Evolutionary conservation across 2,113 vertebrate genomes (phyloP), one percentile per base, ranked within the genome.

Genomic region (Alexandromys fortis): DNA sequence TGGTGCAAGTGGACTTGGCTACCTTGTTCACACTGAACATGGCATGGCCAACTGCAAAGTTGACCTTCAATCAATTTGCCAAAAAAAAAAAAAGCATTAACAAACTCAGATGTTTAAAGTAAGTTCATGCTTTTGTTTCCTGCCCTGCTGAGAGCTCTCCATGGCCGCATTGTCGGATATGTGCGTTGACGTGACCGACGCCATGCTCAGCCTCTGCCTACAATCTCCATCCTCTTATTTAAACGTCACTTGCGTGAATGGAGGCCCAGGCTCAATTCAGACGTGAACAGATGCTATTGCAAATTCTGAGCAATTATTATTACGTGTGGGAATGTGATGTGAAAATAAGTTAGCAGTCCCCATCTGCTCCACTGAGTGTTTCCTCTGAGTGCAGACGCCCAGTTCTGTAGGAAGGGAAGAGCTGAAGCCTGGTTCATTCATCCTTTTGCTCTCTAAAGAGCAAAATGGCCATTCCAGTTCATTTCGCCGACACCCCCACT

Each of bases 191-290:
- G 10, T 0, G 1, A 45, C 30, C 22, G 38, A 22, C 0, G 1
- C 0, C 0, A 3, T 0, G 55, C 24, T 58, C 28, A 58, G 14
- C 2, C 0, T 78, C 49, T 42, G 13, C 5, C 2, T 2, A 0
- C 26, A 22, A 30, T 30, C 85, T 65, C 83, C 67, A 2, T 30
- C 68, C 73, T 93, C 65, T 52, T 52, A 35, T 16, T 33, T 67
- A 58, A 82, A 67, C 13, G 63, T 55, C 22, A 26, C 35, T 38
- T 42, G 10, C 17, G 16, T 79, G 70, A 81, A 55, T 65, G 82
- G 58, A 87, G 38, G 49, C 16, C 42, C 58, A 16, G 8, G 75
- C 47, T 67, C 47, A 38, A 61, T 67, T 93, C 95, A 49, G n/a
- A 22, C 19, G 63, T 38, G 38, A 93, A 47, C 35, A 75, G 76